A percentile compares a stretch with the other conserved stretches of the same genome.
Conservation (phyloP, 2,113 vertebrate genomes). For the Ophiodon elongatus region DNA sequence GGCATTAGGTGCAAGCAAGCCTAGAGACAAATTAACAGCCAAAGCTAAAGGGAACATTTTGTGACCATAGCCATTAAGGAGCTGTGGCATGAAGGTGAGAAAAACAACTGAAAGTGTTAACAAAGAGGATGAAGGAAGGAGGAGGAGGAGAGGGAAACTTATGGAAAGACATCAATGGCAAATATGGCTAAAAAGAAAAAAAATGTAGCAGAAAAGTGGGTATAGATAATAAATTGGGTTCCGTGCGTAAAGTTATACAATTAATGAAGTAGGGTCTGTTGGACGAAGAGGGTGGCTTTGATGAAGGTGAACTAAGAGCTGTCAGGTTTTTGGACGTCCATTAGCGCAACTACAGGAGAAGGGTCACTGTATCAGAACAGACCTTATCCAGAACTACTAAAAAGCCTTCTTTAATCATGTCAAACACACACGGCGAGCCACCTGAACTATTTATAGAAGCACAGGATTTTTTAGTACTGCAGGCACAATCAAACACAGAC, state of each 20-base stretch:
- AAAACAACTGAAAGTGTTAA: constrained; percentile 38
- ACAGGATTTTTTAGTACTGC: constrained; percentile 31
- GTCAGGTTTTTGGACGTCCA: constrained; percentile 42
- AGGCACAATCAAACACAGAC: constrained; percentile 42
- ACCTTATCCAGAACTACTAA: constrained; percentile 58
- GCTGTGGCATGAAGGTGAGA: constrained; percentile 11
- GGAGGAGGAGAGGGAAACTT: no score
- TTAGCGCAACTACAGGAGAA: constrained; percentile 47
- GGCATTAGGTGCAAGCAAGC: constrained; percentile 25
- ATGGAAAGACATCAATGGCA: neutral
- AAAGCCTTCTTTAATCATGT: constrained; percentile 64
- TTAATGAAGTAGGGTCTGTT: neutral
- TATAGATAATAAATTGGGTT: constrained; percentile 12
- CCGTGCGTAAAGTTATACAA: neutral
- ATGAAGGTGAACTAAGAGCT: constrained; percentile 16
- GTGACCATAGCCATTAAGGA: constrained; percentile 2
- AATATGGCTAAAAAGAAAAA: neutral
- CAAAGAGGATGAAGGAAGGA: constrained; percentile 16
- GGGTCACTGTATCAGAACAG: constrained; percentile 58
- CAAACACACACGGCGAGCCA: constrained; percentile 52
- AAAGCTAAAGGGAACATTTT: constrained; percentile 40
- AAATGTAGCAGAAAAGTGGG: neutral
- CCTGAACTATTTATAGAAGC: constrained; percentile 65
- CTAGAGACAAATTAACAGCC: constrained; percentile 27
- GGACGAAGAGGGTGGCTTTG: neutral